Evolutionary conservation across 1,140 invertebrate genomes (phyloP).

Genomic region (Temnothorax nylanderi): DNA sequence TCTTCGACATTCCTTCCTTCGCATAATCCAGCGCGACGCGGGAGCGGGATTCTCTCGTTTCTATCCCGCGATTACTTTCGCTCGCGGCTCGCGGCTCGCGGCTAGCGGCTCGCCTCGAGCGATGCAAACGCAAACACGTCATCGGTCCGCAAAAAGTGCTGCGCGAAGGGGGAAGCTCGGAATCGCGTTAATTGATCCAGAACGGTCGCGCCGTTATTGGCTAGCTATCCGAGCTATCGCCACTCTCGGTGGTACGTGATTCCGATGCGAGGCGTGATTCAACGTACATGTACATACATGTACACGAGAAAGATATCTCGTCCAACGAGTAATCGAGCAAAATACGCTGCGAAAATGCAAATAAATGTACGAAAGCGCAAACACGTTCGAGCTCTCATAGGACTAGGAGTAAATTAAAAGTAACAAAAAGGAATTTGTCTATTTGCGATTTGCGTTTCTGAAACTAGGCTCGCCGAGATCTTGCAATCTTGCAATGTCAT

Average conservation of each 20-base stretch:
- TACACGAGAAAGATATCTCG: slow-evolving; percentile 49
- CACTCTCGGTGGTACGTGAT: slow-evolving; percentile 62
- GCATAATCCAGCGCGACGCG: neutral
- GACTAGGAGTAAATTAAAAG: too few relatives aligned
- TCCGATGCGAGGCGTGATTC: slow-evolving; percentile 39
- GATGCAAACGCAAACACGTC: slow-evolving; percentile 24
- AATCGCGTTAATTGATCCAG: slow-evolving; percentile 70
- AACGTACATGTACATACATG: neutral
- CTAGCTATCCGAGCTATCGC: slow-evolving; percentile 6
- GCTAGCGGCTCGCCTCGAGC: neutral
- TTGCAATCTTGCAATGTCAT: too few relatives aligned
- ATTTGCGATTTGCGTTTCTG: neutral
- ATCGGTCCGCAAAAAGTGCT: slow-evolving; percentile 50
- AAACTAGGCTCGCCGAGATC: neutral
- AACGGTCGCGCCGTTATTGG: slow-evolving; percentile 62
- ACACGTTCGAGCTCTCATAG: neutral
- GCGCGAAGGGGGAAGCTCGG: slow-evolving; percentile 66
- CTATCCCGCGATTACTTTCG: slow-evolving; percentile 49
- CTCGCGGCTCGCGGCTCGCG: neutral
- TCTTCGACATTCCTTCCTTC: neutral
- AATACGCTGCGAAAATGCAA: slow-evolving; percentile 22
- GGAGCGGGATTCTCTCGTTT: neutral
- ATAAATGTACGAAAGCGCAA: neutral
- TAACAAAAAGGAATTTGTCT: too few relatives aligned
- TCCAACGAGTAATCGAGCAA: slow-evolving; percentile 14